These are phyloP conservation scores for Drosophila nigricruria DNA, from an alignment of 2,888 invertebrate species.

Conservation along the genomic window DNA sequence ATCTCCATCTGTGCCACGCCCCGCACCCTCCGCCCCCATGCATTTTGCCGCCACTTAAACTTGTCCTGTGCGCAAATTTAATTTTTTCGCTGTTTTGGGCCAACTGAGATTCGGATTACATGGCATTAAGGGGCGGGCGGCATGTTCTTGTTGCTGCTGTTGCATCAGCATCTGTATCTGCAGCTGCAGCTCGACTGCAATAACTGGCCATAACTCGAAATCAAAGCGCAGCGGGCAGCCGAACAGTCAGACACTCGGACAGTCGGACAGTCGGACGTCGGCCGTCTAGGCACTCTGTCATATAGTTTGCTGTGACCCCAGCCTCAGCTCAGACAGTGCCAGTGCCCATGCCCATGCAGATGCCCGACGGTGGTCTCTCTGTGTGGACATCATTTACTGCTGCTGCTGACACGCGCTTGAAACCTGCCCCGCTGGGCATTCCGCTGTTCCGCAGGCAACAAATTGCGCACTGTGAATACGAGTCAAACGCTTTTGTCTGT, in stretches of 20 bases:
- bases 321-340: not conserved
- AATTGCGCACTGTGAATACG: conserved; percentile 42
- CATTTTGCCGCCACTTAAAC: conserved; percentile 67
- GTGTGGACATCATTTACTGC: conserved; percentile 72
- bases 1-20: conserved; percentile 9
- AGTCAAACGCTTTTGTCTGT: conserved; percentile 30
- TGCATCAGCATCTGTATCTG: not conserved
- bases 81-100: conserved; percentile 68
- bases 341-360: too few species aligned
- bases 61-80: conserved; percentile 77
- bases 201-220: conserved; percentile 78
- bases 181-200: conserved; percentile 41
- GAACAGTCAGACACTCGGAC: not conserved
- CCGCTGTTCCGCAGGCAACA: conserved; percentile 49
- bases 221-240: conserved; percentile 74
- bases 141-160: conserved; percentile 31
- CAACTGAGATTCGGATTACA: conserved; percentile 75
- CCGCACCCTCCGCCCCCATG: not conserved
- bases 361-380: conserved; percentile 40
- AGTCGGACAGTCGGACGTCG: not conserved
- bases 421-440: conserved; percentile 66
- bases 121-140: conserved; percentile 49
- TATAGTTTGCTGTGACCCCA: conserved; percentile 56
- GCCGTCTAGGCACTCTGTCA: conserved; percentile 63
- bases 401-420: conserved; percentile 74